Evolutionary conservation across 2,797 vertebrate genomes (phyloP), one percentile per base, ranked within the genome.

Genomic region (Thamnophis elegans): DNA sequence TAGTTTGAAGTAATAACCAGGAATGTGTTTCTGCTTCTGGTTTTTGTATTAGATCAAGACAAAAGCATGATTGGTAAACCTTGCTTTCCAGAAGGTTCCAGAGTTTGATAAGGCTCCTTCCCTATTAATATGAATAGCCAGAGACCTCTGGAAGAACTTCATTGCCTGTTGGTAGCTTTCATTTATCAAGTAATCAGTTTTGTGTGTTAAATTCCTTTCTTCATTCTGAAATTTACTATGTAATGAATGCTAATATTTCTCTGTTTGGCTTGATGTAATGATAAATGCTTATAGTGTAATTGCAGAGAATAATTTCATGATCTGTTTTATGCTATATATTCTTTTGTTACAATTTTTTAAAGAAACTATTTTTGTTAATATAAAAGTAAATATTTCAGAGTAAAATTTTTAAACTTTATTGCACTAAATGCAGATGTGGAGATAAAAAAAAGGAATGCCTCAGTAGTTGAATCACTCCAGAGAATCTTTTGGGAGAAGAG

Each of bases 331-430:
- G 97, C 97, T 96, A 96, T 97, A 97, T 95, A 97, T 96, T 97
- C 96, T 97, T 97, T 98, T 98, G 97, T 98, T 97, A 98, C 97
- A 94, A 97, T 98, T 97, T 98, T 98, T 97, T 97, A 98, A 97
- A 95, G 97, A 97, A 96, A 97, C 94, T 98, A 98, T 98, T 98
- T 98, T 98, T 98, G 97, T 98, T 98, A 98, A 97, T 97, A 96
- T 97, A 98, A 98, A 97, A 95, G 96, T 97, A 98, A 93, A 95
- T 98, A 98, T 97, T 98, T 97, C 97, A 97, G 97, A 98, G 97
- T 97, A 97, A 95, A 97, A 97, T 98, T 98, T 98, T 98, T 97
- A 98, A 97, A 97, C 96, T 97, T 93, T 97, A 97, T 98, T 98
- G 98, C 98, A 98, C 98, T 98, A 98, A 97, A 97, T 97, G 97